A percentile compares a stretch with the other conserved stretches of the same genome.
These are phyloP conservation scores for Pseudococcus jackbeardsleyi DNA, from an alignment of 2,888 invertebrate genomes.

Conservation along the genomic window DNA sequence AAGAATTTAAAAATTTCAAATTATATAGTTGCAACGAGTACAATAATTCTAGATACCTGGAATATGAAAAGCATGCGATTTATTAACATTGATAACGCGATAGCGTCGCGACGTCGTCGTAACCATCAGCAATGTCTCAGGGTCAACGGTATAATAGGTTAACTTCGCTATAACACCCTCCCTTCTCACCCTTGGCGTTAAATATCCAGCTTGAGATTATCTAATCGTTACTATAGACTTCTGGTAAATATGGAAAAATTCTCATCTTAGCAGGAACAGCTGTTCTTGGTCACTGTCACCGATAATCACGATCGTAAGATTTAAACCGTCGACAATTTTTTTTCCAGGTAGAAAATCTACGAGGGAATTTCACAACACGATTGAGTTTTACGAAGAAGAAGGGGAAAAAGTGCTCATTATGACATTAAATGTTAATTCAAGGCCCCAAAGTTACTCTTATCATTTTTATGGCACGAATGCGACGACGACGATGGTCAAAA, in stretches of 20 bases:
- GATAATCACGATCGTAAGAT: background rate
- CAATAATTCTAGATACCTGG: background rate
- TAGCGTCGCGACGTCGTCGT: conserved; percentile 25
- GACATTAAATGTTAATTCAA: background rate
- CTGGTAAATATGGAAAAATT: background rate
- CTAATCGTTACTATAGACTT: background rate
- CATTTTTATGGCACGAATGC: background rate
- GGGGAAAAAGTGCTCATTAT: no score
- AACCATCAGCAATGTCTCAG: background rate
- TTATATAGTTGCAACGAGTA: no score
- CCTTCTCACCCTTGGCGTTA: background rate
- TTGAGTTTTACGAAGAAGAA: no score
- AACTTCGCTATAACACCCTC: background rate
- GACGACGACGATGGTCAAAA: conserved; percentile 21
- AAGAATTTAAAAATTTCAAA: background rate
- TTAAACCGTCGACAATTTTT: background rate
- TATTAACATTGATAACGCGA: background rate
- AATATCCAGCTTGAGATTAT: background rate
- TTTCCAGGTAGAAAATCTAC: background rate
- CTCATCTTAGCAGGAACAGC: background rate
- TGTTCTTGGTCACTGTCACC: background rate
- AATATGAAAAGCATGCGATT: background rate
- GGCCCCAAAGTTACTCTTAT: background rate
- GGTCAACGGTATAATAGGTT: conserved; percentile 2
- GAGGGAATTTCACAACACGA: no score